These are phyloP conservation scores for Hartigia nigra DNA, from an alignment of 2,888 invertebrate genomes.

Conservation along the genomic window DNA sequence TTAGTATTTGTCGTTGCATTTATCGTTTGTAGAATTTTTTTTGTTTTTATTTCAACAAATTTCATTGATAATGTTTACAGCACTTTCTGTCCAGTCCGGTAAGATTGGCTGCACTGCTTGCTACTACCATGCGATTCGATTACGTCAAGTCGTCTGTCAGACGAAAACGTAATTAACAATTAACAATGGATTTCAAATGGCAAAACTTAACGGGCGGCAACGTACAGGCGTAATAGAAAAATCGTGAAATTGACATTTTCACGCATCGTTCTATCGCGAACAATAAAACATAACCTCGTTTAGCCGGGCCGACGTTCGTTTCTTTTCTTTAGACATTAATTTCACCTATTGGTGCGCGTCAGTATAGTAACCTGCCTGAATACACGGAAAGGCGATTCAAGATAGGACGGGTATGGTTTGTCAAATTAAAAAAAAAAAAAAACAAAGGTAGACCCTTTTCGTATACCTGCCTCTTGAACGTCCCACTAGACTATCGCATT, in stretches of 20 bases:
- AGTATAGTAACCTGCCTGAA: background rate
- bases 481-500: too few species aligned
- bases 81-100: background rate
- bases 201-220: background rate
- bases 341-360: background rate
- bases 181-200: background rate
- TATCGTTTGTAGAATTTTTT: background rate
- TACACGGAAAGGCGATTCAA: background rate
- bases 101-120: background rate
- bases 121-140: background rate
- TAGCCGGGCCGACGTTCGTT: background rate
- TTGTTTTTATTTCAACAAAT: fast-evolving
- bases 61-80: background rate
- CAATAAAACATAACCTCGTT: background rate
- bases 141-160: background rate
- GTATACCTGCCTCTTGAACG: background rate
- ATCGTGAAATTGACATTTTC: background rate
- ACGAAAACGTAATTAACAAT: background rate
- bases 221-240: background rate
- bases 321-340: background rate
- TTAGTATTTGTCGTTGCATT: too few species aligned
- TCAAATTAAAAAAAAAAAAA: background rate
- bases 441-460: background rate
- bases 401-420: background rate
- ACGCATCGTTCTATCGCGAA: background rate